A percentile compares a stretch with the other conserved stretches of the same genome.
phyloP scores from a whole-genome alignment of 2,888 invertebrate species.

The Sinodicranocentrus sp. region DNA sequence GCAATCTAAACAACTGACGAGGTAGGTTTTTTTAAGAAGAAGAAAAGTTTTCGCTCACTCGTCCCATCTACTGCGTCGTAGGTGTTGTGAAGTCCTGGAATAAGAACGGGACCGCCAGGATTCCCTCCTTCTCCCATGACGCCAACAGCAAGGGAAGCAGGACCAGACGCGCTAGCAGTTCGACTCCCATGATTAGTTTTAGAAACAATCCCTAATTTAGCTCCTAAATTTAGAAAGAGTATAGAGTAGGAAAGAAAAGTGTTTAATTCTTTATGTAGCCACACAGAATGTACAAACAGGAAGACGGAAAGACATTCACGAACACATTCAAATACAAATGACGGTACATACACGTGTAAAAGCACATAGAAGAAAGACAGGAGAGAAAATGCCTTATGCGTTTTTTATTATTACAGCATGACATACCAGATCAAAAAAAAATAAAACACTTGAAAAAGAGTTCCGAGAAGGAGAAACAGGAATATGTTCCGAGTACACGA shows the following conservation, averaged over 20 bases:
- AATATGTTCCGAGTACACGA: constrained; percentile 25
- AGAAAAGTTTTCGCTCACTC: constrained; percentile 67
- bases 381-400: constrained; percentile 1
- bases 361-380: not conserved
- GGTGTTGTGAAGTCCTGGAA: constrained; percentile 63
- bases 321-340: not conserved
- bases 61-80: constrained; percentile 71
- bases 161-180: constrained; percentile 49
- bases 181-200: constrained; percentile 65
- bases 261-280: constrained; percentile 19
- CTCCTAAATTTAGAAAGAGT: constrained; percentile 61
- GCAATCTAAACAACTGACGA: too few relatives aligned
- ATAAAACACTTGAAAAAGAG: constrained; percentile 40
- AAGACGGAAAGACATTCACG: not conserved
- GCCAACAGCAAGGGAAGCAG: constrained; percentile 54
- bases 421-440: constrained; percentile 35
- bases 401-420: constrained; percentile 9
- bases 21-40: too few relatives aligned
- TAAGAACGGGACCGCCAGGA: constrained; percentile 50
- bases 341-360: not conserved
- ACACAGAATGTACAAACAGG: not conserved
- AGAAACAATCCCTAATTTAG: constrained; percentile 72
- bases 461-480: constrained; percentile 46
- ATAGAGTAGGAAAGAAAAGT: constrained; percentile 18
- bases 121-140: constrained; percentile 60